These are phyloP conservation scores for Idaea dimidiata DNA, from an alignment of 2,888 invertebrate species.

Conservation along the genomic window DNA sequence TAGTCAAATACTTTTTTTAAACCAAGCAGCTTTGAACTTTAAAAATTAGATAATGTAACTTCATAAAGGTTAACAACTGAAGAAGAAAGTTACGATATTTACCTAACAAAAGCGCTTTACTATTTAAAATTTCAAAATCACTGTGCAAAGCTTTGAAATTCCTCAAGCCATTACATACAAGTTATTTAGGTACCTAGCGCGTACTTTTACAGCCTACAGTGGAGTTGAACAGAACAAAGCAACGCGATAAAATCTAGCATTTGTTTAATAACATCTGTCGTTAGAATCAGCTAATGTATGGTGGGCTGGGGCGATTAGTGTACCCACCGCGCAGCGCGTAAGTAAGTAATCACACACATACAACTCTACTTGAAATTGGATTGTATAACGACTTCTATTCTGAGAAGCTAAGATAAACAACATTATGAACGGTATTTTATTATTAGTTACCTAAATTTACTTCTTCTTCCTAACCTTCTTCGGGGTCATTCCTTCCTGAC, in stretches of 20 bases:
- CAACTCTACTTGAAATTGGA: conserved; percentile 23
- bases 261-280: conserved; percentile 75
- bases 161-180: conserved; percentile 35
- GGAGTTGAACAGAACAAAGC: conserved; percentile 62
- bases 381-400: conserved; percentile 35
- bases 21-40: too few relatives aligned
- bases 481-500: too few relatives aligned
- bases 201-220: conserved; percentile 58
- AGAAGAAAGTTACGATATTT: too few relatives aligned
- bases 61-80: too few relatives aligned
- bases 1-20: too few relatives aligned
- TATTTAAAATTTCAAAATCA: background rate
- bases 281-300: conserved; percentile 66
- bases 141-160: conserved; percentile 29
- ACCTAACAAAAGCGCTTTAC: background rate
- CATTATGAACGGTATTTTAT: background rate
- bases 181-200: conserved; percentile 29
- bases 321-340: conserved; percentile 39
- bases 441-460: background rate
- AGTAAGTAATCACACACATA: conserved; percentile 29
- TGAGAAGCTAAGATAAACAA: conserved; percentile 9
- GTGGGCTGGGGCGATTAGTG: conserved; percentile 48
- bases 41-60: too few relatives aligned
- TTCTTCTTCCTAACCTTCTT: background rate
- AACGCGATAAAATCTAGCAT: conserved; percentile 70